A percentile compares a stretch with the other conserved stretches of the same genome.
These are phyloP conservation scores for Oriolus oriolus DNA, from an alignment of 2,113 vertebrate genomes.

Conservation along the genomic window DNA sequence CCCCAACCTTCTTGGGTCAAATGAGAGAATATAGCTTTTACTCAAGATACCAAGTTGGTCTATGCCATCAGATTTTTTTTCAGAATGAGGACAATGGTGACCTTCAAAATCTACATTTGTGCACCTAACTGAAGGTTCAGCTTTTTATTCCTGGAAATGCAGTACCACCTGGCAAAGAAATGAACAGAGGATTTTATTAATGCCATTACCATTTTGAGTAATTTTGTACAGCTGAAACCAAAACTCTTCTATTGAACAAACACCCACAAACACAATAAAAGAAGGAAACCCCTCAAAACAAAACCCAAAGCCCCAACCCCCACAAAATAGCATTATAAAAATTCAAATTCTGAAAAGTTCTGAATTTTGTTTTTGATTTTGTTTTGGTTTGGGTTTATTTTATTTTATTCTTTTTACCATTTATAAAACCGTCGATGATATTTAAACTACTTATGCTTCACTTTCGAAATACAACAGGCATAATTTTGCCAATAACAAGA, in stretches of 20 bases:
- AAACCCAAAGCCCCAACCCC: accelerated
- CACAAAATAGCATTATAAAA: neutral
- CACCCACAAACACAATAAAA: too few species aligned
- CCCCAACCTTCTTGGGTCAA: neutral
- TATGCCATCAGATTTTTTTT: neutral
- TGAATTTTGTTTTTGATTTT: neutral
- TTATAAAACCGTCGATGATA: neutral
- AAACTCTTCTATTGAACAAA: neutral
- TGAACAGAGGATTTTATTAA: neutral
- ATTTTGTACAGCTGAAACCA: neutral
- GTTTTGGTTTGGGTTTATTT: too few species aligned
- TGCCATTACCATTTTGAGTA: neutral
- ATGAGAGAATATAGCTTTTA: neutral
- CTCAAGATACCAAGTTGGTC: neutral
- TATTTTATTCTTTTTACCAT: neutral
- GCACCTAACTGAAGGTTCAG: neutral
- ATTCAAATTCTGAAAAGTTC: neutral
- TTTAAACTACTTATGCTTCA: neutral
- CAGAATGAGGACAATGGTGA: neutral
- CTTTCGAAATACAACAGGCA: neutral
- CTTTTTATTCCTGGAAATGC: neutral
- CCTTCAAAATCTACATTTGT: neutral
- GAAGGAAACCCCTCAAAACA: neutral
- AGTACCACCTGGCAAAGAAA: neutral
- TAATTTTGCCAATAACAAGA: neutral